Conservation (phyloP, 2,113 vertebrate species). For the Oncorhynchus clarkii region DNA sequence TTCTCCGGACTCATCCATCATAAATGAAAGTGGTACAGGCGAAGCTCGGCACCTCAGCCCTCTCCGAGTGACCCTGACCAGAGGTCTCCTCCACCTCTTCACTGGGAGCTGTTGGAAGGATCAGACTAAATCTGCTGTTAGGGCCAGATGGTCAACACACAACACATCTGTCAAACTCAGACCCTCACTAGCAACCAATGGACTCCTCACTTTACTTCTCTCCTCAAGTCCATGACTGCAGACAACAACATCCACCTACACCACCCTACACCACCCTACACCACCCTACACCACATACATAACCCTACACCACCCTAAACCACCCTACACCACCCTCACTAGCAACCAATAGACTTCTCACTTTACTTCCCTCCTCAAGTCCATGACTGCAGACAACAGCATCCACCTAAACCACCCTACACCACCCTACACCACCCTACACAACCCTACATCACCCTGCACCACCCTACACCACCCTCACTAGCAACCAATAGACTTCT, state of each 20-base stretch:
- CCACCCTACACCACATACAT: background rate
- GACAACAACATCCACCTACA: background rate
- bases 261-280: background rate
- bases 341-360: no score
- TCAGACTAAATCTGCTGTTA: conserved; percentile 71
- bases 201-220: no score
- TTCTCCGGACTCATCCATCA: conserved; percentile 91
- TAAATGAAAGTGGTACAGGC: conserved; percentile 90
- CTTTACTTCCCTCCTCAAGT: no score
- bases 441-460: no score
- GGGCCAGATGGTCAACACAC: conserved; percentile 75
- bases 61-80: conserved; percentile 82
- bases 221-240: conserved; percentile 34
- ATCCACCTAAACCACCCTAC: no score
- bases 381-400: no score
- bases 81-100: conserved; percentile 77
- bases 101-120: conserved; percentile 72
- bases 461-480: no score
- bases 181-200: conserved; percentile 52
- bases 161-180: conserved; percentile 74
- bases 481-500: no score
- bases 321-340: no score
- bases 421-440: no score
- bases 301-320: background rate
- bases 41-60: conserved; percentile 71